Evolutionary conservation across 2,797 vertebrate species (phyloP), one percentile per base, ranked within the genome.

Genomic region (Ceryle rudis): DNA sequence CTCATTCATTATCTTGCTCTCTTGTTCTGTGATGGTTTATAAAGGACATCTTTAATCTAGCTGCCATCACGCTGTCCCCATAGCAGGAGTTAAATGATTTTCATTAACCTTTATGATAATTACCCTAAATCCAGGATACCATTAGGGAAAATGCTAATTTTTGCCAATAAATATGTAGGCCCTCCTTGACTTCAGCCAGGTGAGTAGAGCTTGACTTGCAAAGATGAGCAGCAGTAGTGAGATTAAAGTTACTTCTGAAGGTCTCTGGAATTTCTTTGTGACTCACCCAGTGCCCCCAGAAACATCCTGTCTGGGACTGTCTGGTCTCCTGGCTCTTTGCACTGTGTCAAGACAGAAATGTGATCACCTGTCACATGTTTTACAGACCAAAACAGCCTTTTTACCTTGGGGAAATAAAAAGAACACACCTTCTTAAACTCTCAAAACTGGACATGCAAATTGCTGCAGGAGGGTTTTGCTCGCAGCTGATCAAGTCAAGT

Each of bases 1-100:
- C 98, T 98, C 96, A 97, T 98, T 98, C 97, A 98, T 98, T 98
- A 97, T 97, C 89, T 22, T 57, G 64, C 93, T 94, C 82, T 86
- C 51, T 91, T 93, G 58, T 72, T 86, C 69, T 87, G 58, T 86
- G 82, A 73, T 0, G 41, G 79, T 85, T 94, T 85, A 85, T 83
- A 95, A 94, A 95, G 71, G 71, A 83, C 86, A 86, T 86, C 69
- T 90, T 97, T 95, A 95, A 96, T 95, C 79, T 89, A 82, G 64
- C 60, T 95, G 93, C 88, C 70, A 90, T 87, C 41, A 17, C 64
- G 74, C 71, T 81, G 64, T 94, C 81, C 37, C 58, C 31, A 42
- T 70, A 86, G 81, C n/a, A 93, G 64, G 90, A 94, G 87, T 96
- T 96, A 92, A 95, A 90, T 81, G 19, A 77, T 86, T 95, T 93